Percentiles rank a stretch among this genome's conserved stretches.
Evolutionary conservation across 2,113 vertebrate genomes (phyloP).

Genomic region (Apeltes quadracus): DNA sequence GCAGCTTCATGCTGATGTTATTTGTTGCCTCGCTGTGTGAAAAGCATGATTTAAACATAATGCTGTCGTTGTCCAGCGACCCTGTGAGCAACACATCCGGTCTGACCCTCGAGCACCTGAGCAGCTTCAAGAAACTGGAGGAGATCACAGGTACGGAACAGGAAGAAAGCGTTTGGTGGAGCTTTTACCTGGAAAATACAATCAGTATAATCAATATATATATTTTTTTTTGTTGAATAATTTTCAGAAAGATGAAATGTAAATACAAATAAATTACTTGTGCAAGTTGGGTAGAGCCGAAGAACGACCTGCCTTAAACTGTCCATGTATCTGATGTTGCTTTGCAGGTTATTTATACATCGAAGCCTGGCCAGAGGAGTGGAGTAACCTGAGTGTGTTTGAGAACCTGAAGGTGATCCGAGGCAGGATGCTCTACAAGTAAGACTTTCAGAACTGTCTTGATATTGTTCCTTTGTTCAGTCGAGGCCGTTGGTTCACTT

Average conservation of each 20-base stretch:
- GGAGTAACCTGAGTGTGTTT: conserved; percentile 85
- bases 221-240: neutral
- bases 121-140: conserved; percentile 84
- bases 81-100: conserved; percentile 78
- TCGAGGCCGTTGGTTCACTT: conserved; percentile 41
- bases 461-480: too few relatives aligned
- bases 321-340: conserved; percentile 1
- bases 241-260: neutral
- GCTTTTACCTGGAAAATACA: neutral
- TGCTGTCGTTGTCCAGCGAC: conserved; percentile 75
- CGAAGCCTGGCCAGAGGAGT: conserved; percentile 86
- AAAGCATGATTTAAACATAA: neutral
- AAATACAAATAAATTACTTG: neutral
- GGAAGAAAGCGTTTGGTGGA: neutral
- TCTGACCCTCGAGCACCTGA: conserved; percentile 82
- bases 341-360: conserved; percentile 91
- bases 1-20: neutral
- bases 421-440: conserved; percentile 92
- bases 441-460: conserved; percentile 51
- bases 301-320: neutral
- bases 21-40: neutral
- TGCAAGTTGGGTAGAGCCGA: neutral
- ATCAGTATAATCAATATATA: neutral
- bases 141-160: conserved; percentile 93
- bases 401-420: conserved; percentile 91